Base-by-base conservation (phyloP, 2,113 vertebrate genomes). In the Pyrgilauda ruficollis region DNA sequence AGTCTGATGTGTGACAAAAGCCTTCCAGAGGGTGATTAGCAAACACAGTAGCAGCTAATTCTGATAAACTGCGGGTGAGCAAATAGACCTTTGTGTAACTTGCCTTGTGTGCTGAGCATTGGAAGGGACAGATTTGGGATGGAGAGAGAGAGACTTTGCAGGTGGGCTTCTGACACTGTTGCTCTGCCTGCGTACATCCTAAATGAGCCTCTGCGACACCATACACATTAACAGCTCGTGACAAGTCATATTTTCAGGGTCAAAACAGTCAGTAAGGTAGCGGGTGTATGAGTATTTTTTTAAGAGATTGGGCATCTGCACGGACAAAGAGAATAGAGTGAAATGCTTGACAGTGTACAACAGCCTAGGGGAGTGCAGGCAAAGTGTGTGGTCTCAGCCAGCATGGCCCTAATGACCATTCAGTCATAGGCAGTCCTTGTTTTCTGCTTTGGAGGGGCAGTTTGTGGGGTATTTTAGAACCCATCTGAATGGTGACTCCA, bases 351-450 rank as follows among this genome's bases (percentile, higher is more conserved):
- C 4, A 52, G 47, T 23, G 43, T 69, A 17, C 61, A 63, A 13
- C 21, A 63, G 68, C 56, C 52, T 11, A 26, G 35, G 56, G 61
- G 24, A 53, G 47, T 75, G 81, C 81, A 79, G 56, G 89, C 91
- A 83, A 80, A 87, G 89, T 91, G 91, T 94, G 94, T 96, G 96
- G 91, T 95, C 95, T 64, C 41, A 81, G 64, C 39, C 30, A 2
- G 56, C 28, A 6, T 8, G 69, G 81, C 69, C 94, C 53, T 68
- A 37, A n/a, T 58, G 46, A 55, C 64, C 69, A 74, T 93, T 95
- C 83, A 90, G 67, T 47, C 2, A 0, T 11, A 90, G 68, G 72
- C 89, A 97, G 69, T 53, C 17, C 59, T 92, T 69, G 30, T 68
- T 94, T 86, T 66, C 63, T 62, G 17, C 79, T 88, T 86, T 59